Percentiles rank a stretch among this genome's conserved stretches.
Evolutionary conservation across 2,113 vertebrate genomes (phyloP).

Genomic region (Gobius niger): DNA sequence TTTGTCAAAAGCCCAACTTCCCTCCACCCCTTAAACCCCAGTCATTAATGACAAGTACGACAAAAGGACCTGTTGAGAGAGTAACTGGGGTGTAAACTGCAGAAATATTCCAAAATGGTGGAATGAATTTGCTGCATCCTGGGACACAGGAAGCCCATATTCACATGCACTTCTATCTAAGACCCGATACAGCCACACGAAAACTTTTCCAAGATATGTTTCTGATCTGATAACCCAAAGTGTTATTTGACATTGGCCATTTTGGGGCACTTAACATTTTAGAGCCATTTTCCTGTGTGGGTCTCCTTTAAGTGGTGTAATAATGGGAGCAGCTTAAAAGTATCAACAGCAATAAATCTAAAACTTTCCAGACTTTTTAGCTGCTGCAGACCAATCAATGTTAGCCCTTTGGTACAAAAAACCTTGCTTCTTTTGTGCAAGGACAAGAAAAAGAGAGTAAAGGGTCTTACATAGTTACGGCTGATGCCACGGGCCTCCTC

Average conservation of each 20-base stretch:
- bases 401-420: conserved; percentile 47
- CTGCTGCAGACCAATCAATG: conserved; percentile 31
- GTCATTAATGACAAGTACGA: conserved; percentile 73
- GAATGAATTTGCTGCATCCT: conserved; percentile 78
- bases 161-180: conserved; percentile 84
- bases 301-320: conserved; percentile 49
- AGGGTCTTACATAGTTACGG: conserved; percentile 82
- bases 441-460: conserved; percentile 70
- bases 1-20: conserved; percentile 13
- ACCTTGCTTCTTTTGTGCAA: conserved; percentile 37
- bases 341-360: conserved; percentile 31
- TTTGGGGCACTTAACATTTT: conserved; percentile 44
- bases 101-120: conserved; percentile 80
- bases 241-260: conserved; percentile 40
- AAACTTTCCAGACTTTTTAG: conserved; percentile 32
- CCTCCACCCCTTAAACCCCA: conserved; percentile 46
- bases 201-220: conserved; percentile 30
- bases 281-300: conserved; percentile 57
- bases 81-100: conserved; percentile 71
- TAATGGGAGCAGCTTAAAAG: conserved; percentile 31
- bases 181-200: conserved; percentile 78
- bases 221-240: conserved; percentile 18
- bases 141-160: conserved; percentile 81
- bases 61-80: conserved; percentile 73
- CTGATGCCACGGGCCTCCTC: conserved; percentile 80